Base-by-base conservation (phyloP, 2,888 invertebrate genomes). In the Drosophila algonquin region DNA sequence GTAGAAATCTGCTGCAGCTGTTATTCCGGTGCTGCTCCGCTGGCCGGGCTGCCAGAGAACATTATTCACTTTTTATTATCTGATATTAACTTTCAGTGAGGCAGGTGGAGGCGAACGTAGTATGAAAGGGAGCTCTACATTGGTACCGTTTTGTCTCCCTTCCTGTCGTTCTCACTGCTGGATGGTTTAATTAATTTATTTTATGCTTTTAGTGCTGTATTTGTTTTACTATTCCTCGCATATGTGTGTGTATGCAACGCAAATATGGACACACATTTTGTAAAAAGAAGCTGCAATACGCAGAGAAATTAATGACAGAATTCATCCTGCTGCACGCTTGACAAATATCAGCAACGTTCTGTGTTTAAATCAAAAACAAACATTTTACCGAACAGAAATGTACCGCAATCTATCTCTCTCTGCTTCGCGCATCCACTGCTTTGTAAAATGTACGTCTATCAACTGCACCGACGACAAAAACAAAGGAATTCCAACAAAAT, bases 181-280 rank as follows among this genome's bases (percentile, higher is more conserved):
- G 32, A 10, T 12, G 10, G 14, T 40, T 40, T 40, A 5, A 40
- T 5, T 40, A 40, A 40, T 14, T 40, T 40, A 40, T 12, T 40
- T 40, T 5, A 40, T 5, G 35, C 14, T 40, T 40, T 40, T 4
- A 35, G 35, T 14, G 35, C 35, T 14, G 5, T 35, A 14, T 12
- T 35, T 35, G 35, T 12, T 35, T 35, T 35, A 35, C 30, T 50
- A 16, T 55, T 63, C 21, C 18, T 30, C n/a, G 24, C 18, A 69
- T 52, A 67, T 67, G 54, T 45, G 27, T 35, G 35, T 10, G 4
- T 50, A 58, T 55, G 69, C 59, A 69, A 45, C 56, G 62, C 71
- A 62, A 35, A 63, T 21, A 44, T 16, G 27, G 14, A 57, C 40
- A 51, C 58, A 62, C 50, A 30, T 54, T 60, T 46, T 46, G 32